A percentile compares a stretch with the other conserved stretches of the same genome.
phyloP scores from a whole-genome alignment of 53 echinoderm and acorn worm species.

The Antedon mediterranea region DNA sequence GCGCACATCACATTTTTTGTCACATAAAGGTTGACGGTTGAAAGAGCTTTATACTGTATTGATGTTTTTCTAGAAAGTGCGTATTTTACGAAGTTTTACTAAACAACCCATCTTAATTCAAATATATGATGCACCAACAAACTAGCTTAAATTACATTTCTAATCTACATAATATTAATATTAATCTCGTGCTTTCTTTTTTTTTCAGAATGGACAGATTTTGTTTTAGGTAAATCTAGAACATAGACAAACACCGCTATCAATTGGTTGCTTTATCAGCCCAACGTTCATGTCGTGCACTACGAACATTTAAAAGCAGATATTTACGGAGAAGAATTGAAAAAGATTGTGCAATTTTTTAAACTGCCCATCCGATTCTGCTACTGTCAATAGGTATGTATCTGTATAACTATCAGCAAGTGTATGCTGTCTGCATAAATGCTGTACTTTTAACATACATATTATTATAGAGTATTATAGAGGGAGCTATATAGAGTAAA shows the following conservation, averaged over 20 bases:
- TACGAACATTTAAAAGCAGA: constrained; percentile 72
- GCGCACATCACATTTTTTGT: too few species aligned
- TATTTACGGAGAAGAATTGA: constrained; percentile 34
- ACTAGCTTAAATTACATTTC: constrained; percentile 3
- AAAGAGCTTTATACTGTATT: too few species aligned
- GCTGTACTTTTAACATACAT: too few species aligned
- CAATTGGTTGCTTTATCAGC: constrained; percentile 74
- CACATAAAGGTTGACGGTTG: too few species aligned
- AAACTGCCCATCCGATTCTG: too few species aligned
- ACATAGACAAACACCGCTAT: constrained; percentile 92
- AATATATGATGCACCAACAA: background rate
- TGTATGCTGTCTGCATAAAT: too few species aligned
- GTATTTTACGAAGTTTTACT: too few species aligned
- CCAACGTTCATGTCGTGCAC: constrained; percentile 58
- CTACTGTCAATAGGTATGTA: too few species aligned
- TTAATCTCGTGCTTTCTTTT: background rate
- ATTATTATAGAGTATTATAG: too few species aligned
- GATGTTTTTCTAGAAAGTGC: too few species aligned
- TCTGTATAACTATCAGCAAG: too few species aligned
- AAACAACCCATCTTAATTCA: background rate
- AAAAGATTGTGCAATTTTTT: constrained; percentile 46
- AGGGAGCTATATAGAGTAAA: too few species aligned
- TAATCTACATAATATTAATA: background rate
- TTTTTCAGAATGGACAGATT: constrained; percentile 78
- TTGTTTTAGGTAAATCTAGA: constrained; percentile 83